A percentile compares a stretch with the other conserved stretches of the same genome.
Evolutionary conservation across 2,113 vertebrate genomes (phyloP).

Genomic region (Chrysemys picta): DNA sequence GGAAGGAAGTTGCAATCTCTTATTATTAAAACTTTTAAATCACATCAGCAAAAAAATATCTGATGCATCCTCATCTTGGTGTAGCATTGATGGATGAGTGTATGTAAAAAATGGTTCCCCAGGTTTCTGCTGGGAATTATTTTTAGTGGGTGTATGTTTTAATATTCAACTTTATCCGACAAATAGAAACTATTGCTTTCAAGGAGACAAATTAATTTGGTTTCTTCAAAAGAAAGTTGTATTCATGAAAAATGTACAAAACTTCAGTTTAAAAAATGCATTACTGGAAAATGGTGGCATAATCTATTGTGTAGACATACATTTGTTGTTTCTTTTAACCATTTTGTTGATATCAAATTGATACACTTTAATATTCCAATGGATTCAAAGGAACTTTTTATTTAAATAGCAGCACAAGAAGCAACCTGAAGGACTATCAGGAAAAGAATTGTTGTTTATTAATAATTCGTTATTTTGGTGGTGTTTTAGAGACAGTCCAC

Average conservation of each 20-base stretch:
- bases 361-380: not conserved
- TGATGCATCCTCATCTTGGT: not conserved
- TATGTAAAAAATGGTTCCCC: not conserved
- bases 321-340: not conserved
- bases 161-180: not conserved
- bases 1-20: not conserved
- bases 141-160: not conserved
- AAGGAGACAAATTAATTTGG: not conserved
- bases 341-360: not conserved
- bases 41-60: conserved; percentile 9
- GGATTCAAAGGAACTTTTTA: not conserved
- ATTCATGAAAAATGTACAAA: not conserved
- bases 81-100: not conserved
- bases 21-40: conserved; percentile 17
- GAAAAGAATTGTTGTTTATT: not conserved
- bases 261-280: not conserved
- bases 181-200: not conserved
- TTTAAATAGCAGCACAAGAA: not conserved
- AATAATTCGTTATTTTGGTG: not conserved
- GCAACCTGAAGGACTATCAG: not conserved
- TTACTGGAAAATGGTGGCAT: not conserved
- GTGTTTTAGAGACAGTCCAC: too few species aligned
- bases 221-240: not conserved
- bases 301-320: not conserved
- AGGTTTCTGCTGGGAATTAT: not conserved